Evolutionary conservation across 2,888 invertebrate genomes (phyloP).

Genomic region (Tinea trinotella): DNA sequence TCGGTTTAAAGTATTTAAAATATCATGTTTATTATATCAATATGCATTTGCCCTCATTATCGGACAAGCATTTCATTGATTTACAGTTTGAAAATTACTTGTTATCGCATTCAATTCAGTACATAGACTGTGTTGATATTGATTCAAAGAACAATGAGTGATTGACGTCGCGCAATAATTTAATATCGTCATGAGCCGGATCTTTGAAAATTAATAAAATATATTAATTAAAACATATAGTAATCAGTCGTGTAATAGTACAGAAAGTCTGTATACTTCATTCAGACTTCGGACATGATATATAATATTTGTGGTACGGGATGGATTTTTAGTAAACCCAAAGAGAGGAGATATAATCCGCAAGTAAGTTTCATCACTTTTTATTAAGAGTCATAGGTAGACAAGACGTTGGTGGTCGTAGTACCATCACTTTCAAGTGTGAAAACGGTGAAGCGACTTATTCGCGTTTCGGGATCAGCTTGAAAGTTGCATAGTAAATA

Average conservation of each 20-base stretch:
- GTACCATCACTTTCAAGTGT: too few species aligned
- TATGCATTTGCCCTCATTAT: background rate
- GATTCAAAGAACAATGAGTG: background rate
- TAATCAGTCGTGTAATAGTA: background rate
- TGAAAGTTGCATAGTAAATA: too few species aligned
- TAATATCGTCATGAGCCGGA: conserved; percentile 5
- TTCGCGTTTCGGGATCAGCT: too few species aligned
- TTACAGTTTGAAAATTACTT: background rate
- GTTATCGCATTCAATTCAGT: background rate
- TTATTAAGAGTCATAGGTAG: too few species aligned
- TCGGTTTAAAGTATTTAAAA: too few species aligned
- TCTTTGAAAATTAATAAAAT: conserved; percentile 1
- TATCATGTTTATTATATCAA: too few species aligned
- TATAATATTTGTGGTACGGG: background rate
- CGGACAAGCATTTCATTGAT: conserved; percentile 7
- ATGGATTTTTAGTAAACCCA: background rate
- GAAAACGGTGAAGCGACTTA: too few species aligned
- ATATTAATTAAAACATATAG: background rate
- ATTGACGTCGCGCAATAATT: conserved; percentile 5
- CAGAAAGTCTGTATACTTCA: background rate
- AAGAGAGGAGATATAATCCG: background rate
- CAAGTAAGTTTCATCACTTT: background rate
- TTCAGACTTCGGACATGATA: background rate
- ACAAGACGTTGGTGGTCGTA: too few species aligned
- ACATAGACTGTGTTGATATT: background rate